These are phyloP conservation scores for Neomorphus geoffroyi DNA, from an alignment of 2,797 vertebrate species.

Conservation along the genomic window DNA sequence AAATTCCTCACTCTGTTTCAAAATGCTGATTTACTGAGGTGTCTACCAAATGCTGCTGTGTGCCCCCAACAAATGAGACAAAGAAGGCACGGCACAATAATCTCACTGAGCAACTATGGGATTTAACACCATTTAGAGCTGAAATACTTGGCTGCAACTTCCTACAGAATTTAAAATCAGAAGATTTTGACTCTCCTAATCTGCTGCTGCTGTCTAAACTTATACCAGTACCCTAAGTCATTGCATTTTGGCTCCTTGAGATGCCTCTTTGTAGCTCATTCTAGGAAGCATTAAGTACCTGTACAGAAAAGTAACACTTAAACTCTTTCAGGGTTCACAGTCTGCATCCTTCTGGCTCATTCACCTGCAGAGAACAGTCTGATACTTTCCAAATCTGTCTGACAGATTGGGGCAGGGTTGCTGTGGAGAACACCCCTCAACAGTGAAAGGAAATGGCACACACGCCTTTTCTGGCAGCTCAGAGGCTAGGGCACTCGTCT, in stretches of 20 bases:
- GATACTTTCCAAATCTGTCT: background rate
- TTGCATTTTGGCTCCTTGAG: background rate
- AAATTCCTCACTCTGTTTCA: background rate
- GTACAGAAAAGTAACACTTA: background rate
- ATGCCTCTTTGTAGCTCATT: background rate
- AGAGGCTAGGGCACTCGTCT: background rate
- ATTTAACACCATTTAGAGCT: background rate
- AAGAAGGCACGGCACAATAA: background rate
- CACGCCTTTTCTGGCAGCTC: background rate
- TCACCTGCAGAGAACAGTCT: background rate
- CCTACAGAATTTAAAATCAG: background rate
- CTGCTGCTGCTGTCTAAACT: background rate
- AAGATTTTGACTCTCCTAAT: background rate
- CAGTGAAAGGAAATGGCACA: background rate
- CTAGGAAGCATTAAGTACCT: background rate
- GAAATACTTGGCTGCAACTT: background rate
- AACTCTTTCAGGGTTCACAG: background rate
- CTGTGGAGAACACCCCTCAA: background rate
- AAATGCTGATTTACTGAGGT: background rate
- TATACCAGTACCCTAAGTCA: background rate
- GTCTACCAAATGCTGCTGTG: background rate
- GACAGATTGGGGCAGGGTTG: background rate
- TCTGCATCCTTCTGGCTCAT: background rate
- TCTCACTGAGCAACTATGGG: fast-evolving
- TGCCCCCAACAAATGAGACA: background rate